phyloP scores from a whole-genome alignment of 1,140 invertebrate species.

The Procambarus clarkii region DNA sequence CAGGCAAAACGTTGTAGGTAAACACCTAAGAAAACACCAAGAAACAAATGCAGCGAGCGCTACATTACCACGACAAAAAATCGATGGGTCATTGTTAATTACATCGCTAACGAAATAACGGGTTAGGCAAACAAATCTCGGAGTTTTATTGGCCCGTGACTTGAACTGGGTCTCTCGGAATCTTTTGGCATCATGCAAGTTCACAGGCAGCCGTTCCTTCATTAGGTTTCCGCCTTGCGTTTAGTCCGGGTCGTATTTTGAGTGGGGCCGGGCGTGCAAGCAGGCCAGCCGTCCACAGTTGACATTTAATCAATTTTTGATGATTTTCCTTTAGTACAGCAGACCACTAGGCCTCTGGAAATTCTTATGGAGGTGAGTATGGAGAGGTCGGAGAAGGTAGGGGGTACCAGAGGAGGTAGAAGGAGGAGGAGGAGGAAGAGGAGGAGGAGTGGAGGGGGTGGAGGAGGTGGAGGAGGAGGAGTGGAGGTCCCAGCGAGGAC shows the following conservation, averaged over 20 bases:
- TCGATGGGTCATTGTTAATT: conserved; percentile 44
- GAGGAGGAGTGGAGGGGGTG: conserved; percentile 15
- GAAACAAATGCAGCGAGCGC: conserved; percentile 6
- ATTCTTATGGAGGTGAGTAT: conserved; percentile 57
- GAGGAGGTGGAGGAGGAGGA: conserved; percentile 36
- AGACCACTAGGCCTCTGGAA: conserved; percentile 63
- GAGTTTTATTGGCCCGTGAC: conserved; percentile 17
- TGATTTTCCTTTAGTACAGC: conserved; percentile 53
- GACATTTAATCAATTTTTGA: conserved; percentile 68
- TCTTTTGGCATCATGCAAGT: conserved; percentile 56
- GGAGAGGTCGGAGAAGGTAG: conserved; percentile 42
- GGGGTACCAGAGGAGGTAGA: conserved; percentile 38
- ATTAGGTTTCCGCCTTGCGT: conserved; percentile 44
- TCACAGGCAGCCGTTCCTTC: conserved; percentile 33
- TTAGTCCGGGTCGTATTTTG: conserved; percentile 49
- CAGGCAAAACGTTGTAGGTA: no score
- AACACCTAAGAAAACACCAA: not conserved
- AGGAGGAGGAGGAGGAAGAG: conserved; percentile 28
- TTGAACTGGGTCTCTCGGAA: conserved; percentile 16
- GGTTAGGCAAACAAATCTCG: conserved; percentile 10
- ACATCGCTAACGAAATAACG: conserved; percentile 65
- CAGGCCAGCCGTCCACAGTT: conserved; percentile 38
- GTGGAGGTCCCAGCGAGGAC: conserved; percentile 50
- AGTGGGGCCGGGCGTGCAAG: conserved; percentile 34
- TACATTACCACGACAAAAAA: conserved; percentile 33